Evolutionary conservation across 2,888 invertebrate species (phyloP), one percentile per base, ranked within the genome.

Genomic region (Axea sp.): DNA sequence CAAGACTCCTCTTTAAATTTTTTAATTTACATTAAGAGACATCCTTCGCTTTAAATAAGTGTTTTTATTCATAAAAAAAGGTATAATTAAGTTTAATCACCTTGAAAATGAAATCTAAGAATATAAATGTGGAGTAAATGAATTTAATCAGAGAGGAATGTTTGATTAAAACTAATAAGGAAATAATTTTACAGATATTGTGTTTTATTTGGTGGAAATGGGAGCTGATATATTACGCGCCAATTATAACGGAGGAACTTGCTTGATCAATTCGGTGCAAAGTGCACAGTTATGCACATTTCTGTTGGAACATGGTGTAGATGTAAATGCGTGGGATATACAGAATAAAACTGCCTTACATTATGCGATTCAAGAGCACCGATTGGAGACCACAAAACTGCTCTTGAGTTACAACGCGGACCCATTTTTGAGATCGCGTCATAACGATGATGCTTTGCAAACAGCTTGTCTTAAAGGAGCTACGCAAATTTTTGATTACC

Each of bases 211-310:
- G 77, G 93, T 94, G 43, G 90, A 91, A 83, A 91, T 93, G 85
- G 95, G 95, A 72, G 95, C 95, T n/a, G 93, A 95, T 88, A 92
- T 96, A 77, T 91, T 93, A 80, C 92, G 92, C 78, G 92, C 96
- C 2, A 97, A 97, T 88, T 94, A 94, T 86, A 95, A 95, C 88
- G 97, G 97, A 64, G 97, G 97, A 68, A 96, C 97, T 0, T 97
- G 97, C 87, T 90, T 97, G 74, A 97, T 97, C 81, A 97, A 97
- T 89, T 94, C 96, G 0, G 96, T 97, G 76, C 97, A 97, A 89
- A 95, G 94, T 80, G 92, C 92, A 67, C 91, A 92, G 64, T 90
- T 97, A 43, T 96, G 96, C 87, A 90, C 92, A 68, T 95, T 92
- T 88, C 90, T 97, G 75, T 91, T 97, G 65, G 88, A 91, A 79